These are phyloP conservation scores for Nephrotoma flavescens DNA, from an alignment of 2,888 invertebrate species.

Conservation along the genomic window DNA sequence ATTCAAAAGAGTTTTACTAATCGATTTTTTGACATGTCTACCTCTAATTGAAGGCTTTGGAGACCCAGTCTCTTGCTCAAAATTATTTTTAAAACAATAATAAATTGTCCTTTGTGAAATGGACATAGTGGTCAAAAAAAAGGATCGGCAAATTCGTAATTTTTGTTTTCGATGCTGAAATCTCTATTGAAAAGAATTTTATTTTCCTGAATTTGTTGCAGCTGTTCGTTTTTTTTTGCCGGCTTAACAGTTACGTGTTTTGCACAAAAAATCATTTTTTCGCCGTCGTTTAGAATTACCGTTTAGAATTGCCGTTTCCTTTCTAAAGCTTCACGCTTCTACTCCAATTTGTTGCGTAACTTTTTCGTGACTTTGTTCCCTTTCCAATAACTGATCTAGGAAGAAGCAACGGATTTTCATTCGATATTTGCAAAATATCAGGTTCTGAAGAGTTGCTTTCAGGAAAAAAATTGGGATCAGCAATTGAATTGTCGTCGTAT, in stretches of 20 bases:
- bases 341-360: no score
- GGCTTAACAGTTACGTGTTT: not conserved
- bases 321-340: no score
- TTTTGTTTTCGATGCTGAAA: not conserved
- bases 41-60: not conserved
- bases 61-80: not conserved
- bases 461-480: no score
- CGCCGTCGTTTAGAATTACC: no score
- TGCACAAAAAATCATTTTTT: not conserved
- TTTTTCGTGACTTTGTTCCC: no score
- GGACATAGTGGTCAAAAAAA: not conserved
- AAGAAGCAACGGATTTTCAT: no score
- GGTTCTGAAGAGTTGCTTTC: no score
- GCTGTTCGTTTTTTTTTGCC: not conserved
- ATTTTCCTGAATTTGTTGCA: not conserved
- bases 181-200: not conserved
- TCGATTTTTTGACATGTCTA: conserved; percentile 3
- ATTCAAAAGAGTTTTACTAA: not conserved
- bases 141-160: not conserved
- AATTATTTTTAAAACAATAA: conserved; percentile 7
- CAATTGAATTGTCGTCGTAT: no score
- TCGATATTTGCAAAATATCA: no score
- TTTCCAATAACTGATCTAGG: no score
- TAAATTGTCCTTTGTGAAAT: not conserved
- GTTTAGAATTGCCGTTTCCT: no score